Evolutionary conservation across 2,888 invertebrate species (phyloP).

Genomic region (Scaptodrosophila latifasciaeformis): DNA sequence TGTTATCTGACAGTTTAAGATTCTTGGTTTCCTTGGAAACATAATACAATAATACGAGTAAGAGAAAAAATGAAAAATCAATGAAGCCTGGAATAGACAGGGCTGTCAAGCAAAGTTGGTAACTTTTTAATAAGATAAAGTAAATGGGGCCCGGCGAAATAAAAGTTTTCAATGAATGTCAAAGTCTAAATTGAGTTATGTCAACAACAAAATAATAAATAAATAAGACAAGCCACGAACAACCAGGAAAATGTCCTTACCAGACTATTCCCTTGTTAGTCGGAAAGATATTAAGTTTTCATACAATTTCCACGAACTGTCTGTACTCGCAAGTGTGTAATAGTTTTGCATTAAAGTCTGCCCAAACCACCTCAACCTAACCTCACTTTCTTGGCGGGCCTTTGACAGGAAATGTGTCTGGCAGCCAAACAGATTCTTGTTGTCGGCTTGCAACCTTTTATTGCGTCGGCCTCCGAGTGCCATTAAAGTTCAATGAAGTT

Average conservation of each 20-base stretch:
- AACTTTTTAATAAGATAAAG: constrained; percentile 21
- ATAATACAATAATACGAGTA: no score
- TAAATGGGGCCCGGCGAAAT: constrained; percentile 7
- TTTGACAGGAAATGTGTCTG: no score
- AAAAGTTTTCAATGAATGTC: constrained; percentile 16
- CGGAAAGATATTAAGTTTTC: not conserved
- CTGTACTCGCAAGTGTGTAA: not conserved
- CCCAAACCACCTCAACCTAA: no score
- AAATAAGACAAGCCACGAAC: no score
- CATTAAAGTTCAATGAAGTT: constrained; percentile 65
- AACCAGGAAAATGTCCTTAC: no score
- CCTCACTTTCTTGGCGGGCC: no score
- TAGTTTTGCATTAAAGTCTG: not conserved
- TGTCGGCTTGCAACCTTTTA: constrained; percentile 25
- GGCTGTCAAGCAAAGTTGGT: constrained; percentile 2
- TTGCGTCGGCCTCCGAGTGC: constrained; percentile 29
- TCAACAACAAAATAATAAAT: not conserved
- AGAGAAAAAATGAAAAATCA: no score
- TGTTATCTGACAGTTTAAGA: no score
- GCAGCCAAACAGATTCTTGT: no score
- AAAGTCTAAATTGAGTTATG: constrained; percentile 4
- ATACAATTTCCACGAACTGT: not conserved
- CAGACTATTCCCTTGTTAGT: no score
- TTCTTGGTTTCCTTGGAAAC: no score
- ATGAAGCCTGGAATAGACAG: no score